Percentiles rank a stretch among this genome's conserved stretches.
These are phyloP conservation scores for Torymus auratus DNA, from an alignment of 2,888 invertebrate genomes.

Conservation along the genomic window DNA sequence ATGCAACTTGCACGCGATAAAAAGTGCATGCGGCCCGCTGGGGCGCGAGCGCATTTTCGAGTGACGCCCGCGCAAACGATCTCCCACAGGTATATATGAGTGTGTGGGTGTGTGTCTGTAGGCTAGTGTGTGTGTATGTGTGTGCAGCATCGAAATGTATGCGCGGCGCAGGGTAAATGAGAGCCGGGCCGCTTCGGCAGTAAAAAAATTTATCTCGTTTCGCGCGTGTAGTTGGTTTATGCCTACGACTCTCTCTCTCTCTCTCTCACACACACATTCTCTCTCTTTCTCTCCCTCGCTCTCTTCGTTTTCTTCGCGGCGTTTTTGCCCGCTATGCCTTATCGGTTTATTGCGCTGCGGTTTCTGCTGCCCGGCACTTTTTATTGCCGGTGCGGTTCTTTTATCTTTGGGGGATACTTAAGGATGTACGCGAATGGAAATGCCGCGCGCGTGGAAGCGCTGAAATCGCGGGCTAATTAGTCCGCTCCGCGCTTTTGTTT, in stretches of 20 bases:
- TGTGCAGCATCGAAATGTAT: conserved; percentile 15
- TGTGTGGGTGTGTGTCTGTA: too few relatives aligned
- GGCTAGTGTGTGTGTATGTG: too few relatives aligned
- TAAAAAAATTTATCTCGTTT: conserved; percentile 38
- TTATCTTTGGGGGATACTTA: conserved; percentile 25
- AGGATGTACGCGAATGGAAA: conserved; percentile 20
- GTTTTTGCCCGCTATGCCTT: conserved; percentile 7
- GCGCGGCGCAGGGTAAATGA: conserved; percentile 15
- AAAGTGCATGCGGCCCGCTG: conserved; percentile 66
- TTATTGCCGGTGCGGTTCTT: background rate
- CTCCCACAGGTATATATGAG: too few relatives aligned
- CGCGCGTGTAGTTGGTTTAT: conserved; percentile 6
- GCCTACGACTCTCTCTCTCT: background rate
- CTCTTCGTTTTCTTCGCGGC: background rate
- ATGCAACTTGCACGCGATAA: conserved; percentile 68
- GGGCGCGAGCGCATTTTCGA: conserved; percentile 55
- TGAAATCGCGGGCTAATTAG: conserved; percentile 12
- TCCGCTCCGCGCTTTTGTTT: background rate
- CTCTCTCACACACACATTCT: too few relatives aligned
- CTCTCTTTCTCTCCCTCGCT: too few relatives aligned
- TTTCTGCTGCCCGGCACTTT: conserved; percentile 1
- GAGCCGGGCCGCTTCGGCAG: conserved; percentile 10
- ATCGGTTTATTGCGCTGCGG: conserved; percentile 35
- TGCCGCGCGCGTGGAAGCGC: background rate
- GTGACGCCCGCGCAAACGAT: conserved; percentile 17